Evolutionary conservation across 2,797 vertebrate species (phyloP), one percentile per base, ranked within the genome.

Genomic region (Typhlichthys subterraneus): DNA sequence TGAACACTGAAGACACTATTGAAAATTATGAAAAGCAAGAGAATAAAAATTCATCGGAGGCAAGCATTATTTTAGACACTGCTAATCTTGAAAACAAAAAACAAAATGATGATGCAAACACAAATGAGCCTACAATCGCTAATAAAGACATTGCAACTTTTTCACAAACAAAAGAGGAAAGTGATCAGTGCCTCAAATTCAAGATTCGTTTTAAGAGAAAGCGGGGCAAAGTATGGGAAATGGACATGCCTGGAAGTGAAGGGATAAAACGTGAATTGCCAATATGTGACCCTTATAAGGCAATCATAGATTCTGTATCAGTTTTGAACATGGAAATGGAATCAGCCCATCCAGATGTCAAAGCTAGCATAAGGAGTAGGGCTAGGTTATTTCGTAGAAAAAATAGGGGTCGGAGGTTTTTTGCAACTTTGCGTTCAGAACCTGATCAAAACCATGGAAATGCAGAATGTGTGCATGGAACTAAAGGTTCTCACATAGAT

Each of bases 241-340:
- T 93, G 90, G 84, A 93, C 45, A 81, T 60, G 0, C 48, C 71
- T 0, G 77, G 72, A 7, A 45, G 77, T 14, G 80, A 84, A 0
- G 86, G 87, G 63, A 85, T 73, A 4, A 46, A 65, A 11, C 70
- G 78, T 0, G 81, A 87, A 7, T 11, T 63, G 2, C 53, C 57
- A 14, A 52, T 61, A 0, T 87, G 82, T 0, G 91, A 93, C 66
- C 93, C 92, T 6, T 92, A 93, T 67, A 93, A 90, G 70, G 92
- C 92, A 45, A 93, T 93, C 65, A 90, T 93, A 89, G 90, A 93
- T 69, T 92, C 91, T 0, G 92, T 93, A 0, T 91, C 92, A 0
- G 62, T 91, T 65, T 83, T 94, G 63, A 94, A 93, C 74, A 85
- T 89, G 87, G 91, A 94, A 77, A 93, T 93, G 92, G 89, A 91